Conservation (phyloP, 2,113 vertebrate species). For the Pterocles burchelli region DNA sequence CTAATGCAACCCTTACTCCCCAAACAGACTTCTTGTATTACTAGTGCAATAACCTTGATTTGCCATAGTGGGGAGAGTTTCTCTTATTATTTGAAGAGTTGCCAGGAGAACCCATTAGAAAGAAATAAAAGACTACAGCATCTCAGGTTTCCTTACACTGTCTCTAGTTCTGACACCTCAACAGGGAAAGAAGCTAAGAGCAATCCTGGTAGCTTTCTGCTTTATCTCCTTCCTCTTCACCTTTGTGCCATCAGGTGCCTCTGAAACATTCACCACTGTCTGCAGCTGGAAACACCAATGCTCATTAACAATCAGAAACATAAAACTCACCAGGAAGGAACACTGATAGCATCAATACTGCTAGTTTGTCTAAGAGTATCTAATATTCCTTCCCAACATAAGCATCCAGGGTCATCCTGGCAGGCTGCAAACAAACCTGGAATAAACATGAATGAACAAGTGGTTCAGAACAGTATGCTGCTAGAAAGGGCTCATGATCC, state of each 20-base stretch:
- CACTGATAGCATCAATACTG: not conserved
- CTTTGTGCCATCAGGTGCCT: constrained; percentile 9
- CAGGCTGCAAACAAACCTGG: constrained; percentile 12
- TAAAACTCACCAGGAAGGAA: constrained; percentile 22
- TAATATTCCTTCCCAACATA: not conserved
- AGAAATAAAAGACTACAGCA: not conserved
- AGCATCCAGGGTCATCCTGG: not conserved
- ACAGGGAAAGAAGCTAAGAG: not conserved
- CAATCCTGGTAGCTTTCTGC: not conserved
- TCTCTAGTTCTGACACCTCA: not conserved
- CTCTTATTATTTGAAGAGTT: not conserved
- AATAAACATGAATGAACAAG: not conserved
- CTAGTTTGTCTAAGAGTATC: not conserved
- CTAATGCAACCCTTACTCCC: not conserved
- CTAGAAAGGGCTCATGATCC: not conserved
- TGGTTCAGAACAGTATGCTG: not conserved
- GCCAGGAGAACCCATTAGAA: not conserved
- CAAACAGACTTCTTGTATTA: not conserved
- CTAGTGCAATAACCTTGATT: not conserved
- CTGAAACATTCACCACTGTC: constrained; percentile 16
- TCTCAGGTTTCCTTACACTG: not conserved
- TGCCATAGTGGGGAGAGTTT: not conserved
- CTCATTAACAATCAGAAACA: constrained; percentile 24
- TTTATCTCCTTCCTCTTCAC: constrained; percentile 26
- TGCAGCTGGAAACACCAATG: constrained; percentile 7